phyloP scores from a whole-genome alignment of 2,888 invertebrate species.

The Torymus texanus region DNA sequence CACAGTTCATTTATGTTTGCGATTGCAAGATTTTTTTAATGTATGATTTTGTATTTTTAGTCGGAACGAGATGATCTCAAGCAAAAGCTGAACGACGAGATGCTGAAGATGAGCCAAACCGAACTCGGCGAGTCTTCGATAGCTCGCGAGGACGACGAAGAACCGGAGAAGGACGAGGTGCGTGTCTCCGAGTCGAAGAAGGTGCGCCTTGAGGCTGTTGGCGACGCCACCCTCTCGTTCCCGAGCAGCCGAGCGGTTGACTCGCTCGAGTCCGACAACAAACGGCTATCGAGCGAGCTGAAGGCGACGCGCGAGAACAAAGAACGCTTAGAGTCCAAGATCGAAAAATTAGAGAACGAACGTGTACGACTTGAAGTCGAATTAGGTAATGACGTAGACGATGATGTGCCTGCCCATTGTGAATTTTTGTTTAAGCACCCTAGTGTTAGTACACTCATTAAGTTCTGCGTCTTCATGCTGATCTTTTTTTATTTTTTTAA shows the following conservation, averaged over 20 bases:
- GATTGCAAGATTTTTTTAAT: too few species aligned
- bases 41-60: not conserved
- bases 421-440: too few species aligned
- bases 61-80: slow-evolving; percentile 61
- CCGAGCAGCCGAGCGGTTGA: slow-evolving; percentile 62
- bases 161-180: slow-evolving; percentile 65
- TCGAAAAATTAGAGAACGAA: slow-evolving; percentile 76
- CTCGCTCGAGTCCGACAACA: slow-evolving; percentile 70
- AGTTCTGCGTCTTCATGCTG: too few species aligned
- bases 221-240: slow-evolving; percentile 57
- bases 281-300: slow-evolving; percentile 65
- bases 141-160: slow-evolving; percentile 56
- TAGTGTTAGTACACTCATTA: too few species aligned
- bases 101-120: slow-evolving; percentile 65
- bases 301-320: slow-evolving; percentile 64
- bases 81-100: slow-evolving; percentile 63
- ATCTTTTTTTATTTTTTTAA: too few species aligned
- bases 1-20: too few species aligned
- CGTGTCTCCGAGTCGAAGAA: slow-evolving; percentile 72
- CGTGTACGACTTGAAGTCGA: slow-evolving; percentile 75
- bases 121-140: slow-evolving; percentile 60
- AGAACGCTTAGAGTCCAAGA: slow-evolving; percentile 66
- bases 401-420: too few species aligned
- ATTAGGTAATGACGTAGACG: slow-evolving; percentile 38
- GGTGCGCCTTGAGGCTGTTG: slow-evolving; percentile 67